Conservation (phyloP, 2,888 invertebrate genomes). For the Volucella bombylans region DNA sequence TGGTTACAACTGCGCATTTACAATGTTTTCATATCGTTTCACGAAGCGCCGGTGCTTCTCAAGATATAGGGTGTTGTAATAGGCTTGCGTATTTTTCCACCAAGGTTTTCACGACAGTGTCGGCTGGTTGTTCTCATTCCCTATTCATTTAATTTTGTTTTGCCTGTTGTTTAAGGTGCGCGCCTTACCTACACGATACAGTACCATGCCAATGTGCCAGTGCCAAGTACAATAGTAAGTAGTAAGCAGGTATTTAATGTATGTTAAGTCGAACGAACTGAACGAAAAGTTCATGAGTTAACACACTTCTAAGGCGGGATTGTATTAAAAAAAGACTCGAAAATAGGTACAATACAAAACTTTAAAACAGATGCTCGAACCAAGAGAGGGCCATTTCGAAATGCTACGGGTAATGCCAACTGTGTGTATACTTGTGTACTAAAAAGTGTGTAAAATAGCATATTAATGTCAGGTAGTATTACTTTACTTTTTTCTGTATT, state of each 20-base stretch:
- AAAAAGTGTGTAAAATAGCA: conserved; percentile 64
- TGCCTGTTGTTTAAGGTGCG: conserved; percentile 63
- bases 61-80: conserved; percentile 63
- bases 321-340: conserved; percentile 20
- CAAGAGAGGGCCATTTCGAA: conserved; percentile 51
- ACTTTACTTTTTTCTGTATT: conserved; percentile 37
- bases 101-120: conserved; percentile 55
- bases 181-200: conserved; percentile 39
- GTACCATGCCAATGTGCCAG: conserved; percentile 19
- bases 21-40: conserved; percentile 19
- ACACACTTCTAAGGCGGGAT: conserved; percentile 49
- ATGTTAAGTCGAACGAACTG: conserved; percentile 25
- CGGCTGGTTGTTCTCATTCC: conserved; percentile 46
- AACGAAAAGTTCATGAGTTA: conserved; percentile 69
- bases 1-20: conserved; percentile 47
- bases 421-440: conserved; percentile 22
- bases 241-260: not conserved
- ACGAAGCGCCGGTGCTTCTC: conserved; percentile 28
- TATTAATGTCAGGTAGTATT: conserved; percentile 69
- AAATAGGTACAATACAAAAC: conserved; percentile 38
- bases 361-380: conserved; percentile 60
- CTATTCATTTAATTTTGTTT: conserved; percentile 35
- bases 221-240: conserved; percentile 4
- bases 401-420: conserved; percentile 30
- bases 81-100: conserved; percentile 40